Percentiles rank a stretch among this genome's conserved stretches.
These are phyloP conservation scores for Drosophila burlai DNA, from an alignment of 1,140 invertebrate genomes.

Conservation along the genomic window DNA sequence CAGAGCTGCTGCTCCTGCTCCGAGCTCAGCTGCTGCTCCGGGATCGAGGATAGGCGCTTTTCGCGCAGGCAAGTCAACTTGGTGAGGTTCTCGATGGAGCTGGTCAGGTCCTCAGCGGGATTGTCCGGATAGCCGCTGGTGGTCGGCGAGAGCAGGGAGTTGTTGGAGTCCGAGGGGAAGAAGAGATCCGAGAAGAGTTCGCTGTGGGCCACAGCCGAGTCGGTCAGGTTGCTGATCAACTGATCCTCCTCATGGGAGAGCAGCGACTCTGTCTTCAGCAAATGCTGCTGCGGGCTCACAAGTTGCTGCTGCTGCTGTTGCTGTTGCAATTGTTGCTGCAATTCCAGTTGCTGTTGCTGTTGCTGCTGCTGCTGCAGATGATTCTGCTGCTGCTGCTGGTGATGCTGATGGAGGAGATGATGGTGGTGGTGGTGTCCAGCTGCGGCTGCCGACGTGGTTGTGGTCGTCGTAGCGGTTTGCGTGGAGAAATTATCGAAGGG, in stretches of 20 bases:
- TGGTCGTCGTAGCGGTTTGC: conserved; percentile 68
- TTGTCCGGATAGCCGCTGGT: conserved; percentile 62
- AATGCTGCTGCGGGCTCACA: conserved; percentile 40
- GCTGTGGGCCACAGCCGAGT: conserved; percentile 70
- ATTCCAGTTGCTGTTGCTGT: conserved; percentile 53
- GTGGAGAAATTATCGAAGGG: conserved; percentile 83
- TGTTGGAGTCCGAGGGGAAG: conserved; percentile 80
- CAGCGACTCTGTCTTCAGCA: conserved; percentile 62
- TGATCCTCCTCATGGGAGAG: conserved; percentile 80
- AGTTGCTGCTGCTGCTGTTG: conserved; percentile 55
- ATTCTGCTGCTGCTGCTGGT: conserved; percentile 37
- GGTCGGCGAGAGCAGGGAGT: conserved; percentile 75
- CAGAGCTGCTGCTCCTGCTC: conserved; percentile 72
- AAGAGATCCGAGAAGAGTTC: conserved; percentile 83
- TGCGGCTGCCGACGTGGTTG: conserved; percentile 53
- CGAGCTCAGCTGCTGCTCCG: conserved; percentile 81
- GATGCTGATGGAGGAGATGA: conserved; percentile 51
- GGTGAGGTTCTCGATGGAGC: conserved; percentile 78
- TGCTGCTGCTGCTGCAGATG: conserved; percentile 43
- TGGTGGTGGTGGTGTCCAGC: conserved; percentile 54
- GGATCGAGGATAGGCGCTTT: conserved; percentile 85
- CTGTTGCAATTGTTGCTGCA: conserved; percentile 48
- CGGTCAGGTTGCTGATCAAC: conserved; percentile 75
- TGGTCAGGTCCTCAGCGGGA: conserved; percentile 71
- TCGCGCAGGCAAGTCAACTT: conserved; percentile 82